A percentile compares a stretch with the other conserved stretches of the same genome.
These are phyloP conservation scores for Pogona vitticeps DNA, from an alignment of 2,113 vertebrate genomes.

Conservation along the genomic window DNA sequence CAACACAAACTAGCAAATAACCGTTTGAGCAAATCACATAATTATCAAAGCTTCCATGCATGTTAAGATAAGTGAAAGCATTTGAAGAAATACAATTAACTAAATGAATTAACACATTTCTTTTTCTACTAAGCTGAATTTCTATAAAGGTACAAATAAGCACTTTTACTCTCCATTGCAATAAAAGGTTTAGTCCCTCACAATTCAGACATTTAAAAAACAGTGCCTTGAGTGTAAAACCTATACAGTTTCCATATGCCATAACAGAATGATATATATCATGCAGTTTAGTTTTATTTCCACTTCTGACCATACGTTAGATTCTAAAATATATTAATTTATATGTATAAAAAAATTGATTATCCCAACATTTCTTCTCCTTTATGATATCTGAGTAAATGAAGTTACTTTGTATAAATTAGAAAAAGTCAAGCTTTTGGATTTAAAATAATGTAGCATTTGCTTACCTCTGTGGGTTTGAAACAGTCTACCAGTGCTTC, in stretches of 20 bases:
- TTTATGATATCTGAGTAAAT: not conserved
- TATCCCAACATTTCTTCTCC: not conserved
- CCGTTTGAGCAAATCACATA: not conserved
- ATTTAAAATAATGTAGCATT: conserved; percentile 26
- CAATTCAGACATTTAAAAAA: too few species aligned
- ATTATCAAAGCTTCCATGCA: not conserved
- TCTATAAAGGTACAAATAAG: not conserved
- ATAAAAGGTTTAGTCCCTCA: not conserved
- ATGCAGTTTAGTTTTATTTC: not conserved
- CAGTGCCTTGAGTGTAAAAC: not conserved
- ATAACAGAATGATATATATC: not conserved
- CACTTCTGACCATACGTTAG: too few species aligned
- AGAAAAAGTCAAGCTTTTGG: conserved; percentile 21
- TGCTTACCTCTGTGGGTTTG: conserved; percentile 95
- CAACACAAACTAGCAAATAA: not conserved
- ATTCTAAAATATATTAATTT: not conserved
- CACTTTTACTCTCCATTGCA: not conserved
- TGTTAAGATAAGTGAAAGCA: not conserved
- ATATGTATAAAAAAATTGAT: not conserved
- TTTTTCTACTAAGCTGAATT: not conserved
- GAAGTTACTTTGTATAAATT: conserved; percentile 4
- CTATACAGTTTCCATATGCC: not conserved
- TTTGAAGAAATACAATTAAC: not conserved
- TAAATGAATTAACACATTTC: not conserved
- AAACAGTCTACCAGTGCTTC: conserved; percentile 94